Evolutionary conservation across 2,113 vertebrate genomes (phyloP).

Genomic region (Ginglymostoma cirratum): DNA sequence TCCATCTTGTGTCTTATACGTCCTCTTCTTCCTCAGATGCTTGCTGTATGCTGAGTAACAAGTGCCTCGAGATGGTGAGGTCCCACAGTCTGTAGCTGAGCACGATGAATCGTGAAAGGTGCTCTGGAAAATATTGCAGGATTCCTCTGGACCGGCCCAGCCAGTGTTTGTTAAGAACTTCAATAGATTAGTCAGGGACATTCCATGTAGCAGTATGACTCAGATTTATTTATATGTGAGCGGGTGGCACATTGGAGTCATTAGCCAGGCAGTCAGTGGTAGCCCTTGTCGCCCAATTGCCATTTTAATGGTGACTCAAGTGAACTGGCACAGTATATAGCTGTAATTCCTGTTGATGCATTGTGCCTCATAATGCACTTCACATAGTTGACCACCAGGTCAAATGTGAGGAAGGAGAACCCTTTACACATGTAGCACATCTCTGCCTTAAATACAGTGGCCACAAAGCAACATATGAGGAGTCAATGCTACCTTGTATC

Average conservation of each 20-base stretch:
- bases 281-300: neutral
- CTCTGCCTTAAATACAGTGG: neutral
- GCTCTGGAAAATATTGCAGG: neutral
- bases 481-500: neutral
- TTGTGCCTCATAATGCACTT: neutral
- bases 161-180: neutral
- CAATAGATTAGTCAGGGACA: neutral
- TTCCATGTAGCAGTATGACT: neutral
- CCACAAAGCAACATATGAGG: neutral
- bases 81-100: no score
- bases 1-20: neutral
- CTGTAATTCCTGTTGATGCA: neutral
- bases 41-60: neutral
- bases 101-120: neutral
- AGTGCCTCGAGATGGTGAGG: neutral
- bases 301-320: neutral
- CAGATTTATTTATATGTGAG: neutral
- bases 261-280: neutral
- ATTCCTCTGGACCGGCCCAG: neutral
- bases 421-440: neutral
- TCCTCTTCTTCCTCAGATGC: neutral
- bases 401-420: neutral
- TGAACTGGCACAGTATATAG: neutral
- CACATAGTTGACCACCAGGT: neutral
- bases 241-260: no score